phyloP scores from a whole-genome alignment of 2,113 vertebrate genomes.

The Tyrannus savana region DNA sequence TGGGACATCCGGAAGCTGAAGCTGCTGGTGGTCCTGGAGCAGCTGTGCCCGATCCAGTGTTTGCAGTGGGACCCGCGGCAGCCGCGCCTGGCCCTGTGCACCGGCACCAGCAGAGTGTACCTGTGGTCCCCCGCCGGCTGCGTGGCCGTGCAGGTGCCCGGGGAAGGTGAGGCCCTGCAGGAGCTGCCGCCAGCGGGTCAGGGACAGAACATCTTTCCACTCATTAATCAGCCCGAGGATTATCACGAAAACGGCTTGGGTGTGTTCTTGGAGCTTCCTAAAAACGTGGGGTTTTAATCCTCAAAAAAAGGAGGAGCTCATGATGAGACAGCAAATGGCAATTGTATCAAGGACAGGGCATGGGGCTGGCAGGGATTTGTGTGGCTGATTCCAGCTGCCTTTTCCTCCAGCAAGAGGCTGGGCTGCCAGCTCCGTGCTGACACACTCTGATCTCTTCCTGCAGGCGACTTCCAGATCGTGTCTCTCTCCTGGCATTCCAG shows the following conservation, averaged over 20 bases:
- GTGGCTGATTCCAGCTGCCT: background rate
- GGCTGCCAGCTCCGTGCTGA: background rate
- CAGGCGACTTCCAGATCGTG: conserved; percentile 87
- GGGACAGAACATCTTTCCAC: fast-evolving
- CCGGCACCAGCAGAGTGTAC: conserved; percentile 83
- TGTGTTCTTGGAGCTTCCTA: background rate
- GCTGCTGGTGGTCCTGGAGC: conserved; percentile 85
- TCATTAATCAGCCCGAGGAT: fast-evolving
- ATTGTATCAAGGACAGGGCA: background rate
- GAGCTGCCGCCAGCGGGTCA: background rate
- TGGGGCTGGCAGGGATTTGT: background rate
- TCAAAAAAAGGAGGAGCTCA: background rate
- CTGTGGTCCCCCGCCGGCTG: conserved; percentile 91
- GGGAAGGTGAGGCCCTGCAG: conserved; percentile 79
- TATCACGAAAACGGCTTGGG: background rate
- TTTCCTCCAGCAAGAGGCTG: background rate
- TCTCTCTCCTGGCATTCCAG: conserved; percentile 85
- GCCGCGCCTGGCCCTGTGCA: conserved; percentile 88
- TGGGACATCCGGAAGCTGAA: conserved; percentile 90
- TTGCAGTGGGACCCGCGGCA: conserved; percentile 91
- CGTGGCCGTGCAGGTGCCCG: conserved; percentile 84
- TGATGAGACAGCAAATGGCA: background rate
- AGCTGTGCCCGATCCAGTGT: conserved; percentile 80
- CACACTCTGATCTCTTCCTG: background rate
- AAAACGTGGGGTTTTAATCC: background rate